Conservation (phyloP, 2,888 invertebrate species). For the Erannis defoliaria region DNA sequence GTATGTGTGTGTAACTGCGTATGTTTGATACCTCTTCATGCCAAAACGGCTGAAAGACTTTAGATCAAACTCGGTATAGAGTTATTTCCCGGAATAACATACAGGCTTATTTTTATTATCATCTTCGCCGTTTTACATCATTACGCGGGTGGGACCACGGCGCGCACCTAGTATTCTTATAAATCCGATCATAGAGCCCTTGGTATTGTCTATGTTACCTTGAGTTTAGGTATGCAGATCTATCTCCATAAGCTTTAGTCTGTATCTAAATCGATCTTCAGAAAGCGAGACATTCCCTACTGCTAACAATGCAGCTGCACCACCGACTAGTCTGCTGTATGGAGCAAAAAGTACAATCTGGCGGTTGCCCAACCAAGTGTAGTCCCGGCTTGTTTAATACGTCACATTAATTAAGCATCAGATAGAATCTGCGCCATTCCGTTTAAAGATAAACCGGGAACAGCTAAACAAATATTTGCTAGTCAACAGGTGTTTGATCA, state of each 20-base stretch:
- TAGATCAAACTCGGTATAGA: no score
- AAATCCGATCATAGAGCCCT: no score
- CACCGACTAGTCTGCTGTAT: constrained; percentile 37
- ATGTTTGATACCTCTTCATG: no score
- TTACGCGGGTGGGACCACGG: no score
- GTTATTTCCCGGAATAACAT: no score
- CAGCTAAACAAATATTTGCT: constrained; percentile 51
- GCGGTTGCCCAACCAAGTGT: constrained; percentile 79
- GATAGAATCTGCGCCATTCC: constrained; percentile 70
- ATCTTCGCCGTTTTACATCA: no score
- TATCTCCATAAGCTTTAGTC: neutral
- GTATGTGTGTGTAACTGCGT: no score
- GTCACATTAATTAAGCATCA: constrained; percentile 82
- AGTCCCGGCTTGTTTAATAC: constrained; percentile 75
- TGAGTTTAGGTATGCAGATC: neutral
- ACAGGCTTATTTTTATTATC: no score
- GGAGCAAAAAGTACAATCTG: constrained; percentile 77
- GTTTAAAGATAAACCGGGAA: constrained; percentile 35
- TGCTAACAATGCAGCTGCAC: constrained; percentile 19
- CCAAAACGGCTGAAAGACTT: no score
- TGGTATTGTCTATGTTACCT: no score
- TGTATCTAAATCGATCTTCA: constrained; percentile 13
- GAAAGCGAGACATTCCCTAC: constrained; percentile 25
- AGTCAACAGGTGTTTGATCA: constrained; percentile 51
- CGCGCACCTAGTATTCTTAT: no score